phyloP scores from a whole-genome alignment of 2,888 invertebrate genomes.

The Chrysina gloriosa region DNA sequence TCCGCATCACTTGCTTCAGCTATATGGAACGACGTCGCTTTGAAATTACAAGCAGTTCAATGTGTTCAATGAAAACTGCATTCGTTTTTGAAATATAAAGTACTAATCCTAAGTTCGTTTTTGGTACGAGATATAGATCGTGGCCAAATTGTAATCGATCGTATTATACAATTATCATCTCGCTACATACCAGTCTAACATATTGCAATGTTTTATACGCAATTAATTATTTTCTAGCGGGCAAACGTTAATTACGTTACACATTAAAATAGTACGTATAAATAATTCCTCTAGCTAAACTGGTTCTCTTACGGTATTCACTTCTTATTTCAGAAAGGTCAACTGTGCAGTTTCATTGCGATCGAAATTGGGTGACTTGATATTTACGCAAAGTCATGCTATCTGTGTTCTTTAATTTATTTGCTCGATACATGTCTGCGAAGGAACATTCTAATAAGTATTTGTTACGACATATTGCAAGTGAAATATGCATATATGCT shows the following conservation, averaged over 20 bases:
- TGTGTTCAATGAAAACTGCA: constrained; percentile 5
- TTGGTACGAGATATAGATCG: background rate
- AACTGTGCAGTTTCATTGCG: constrained; percentile 21
- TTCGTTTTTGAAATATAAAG: constrained; percentile 11
- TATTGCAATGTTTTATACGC: no score
- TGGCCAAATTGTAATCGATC: no score
- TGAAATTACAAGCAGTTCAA: constrained; percentile 9
- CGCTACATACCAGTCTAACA: no score
- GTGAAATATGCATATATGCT: constrained; percentile 8
- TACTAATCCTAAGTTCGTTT: no score
- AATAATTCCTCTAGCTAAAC: constrained; percentile 22
- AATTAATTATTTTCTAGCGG: background rate
- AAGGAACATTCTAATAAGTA: constrained; percentile 20
- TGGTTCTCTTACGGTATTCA: constrained; percentile 22
- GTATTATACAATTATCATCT: no score
- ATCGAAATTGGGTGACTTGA: constrained; percentile 28
- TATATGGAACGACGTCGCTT: background rate
- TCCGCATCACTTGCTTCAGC: background rate
- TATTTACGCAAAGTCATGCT: constrained; percentile 10
- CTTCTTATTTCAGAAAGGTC: constrained; percentile 24
- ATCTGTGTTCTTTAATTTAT: background rate
- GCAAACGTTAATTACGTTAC: background rate
- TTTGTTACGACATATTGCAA: constrained; percentile 15
- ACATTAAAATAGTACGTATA: background rate
- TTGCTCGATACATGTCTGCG: background rate